Evolutionary conservation across 2,888 invertebrate genomes (phyloP), one percentile per base, ranked within the genome.

Genomic region (Xylota sylvarum): DNA sequence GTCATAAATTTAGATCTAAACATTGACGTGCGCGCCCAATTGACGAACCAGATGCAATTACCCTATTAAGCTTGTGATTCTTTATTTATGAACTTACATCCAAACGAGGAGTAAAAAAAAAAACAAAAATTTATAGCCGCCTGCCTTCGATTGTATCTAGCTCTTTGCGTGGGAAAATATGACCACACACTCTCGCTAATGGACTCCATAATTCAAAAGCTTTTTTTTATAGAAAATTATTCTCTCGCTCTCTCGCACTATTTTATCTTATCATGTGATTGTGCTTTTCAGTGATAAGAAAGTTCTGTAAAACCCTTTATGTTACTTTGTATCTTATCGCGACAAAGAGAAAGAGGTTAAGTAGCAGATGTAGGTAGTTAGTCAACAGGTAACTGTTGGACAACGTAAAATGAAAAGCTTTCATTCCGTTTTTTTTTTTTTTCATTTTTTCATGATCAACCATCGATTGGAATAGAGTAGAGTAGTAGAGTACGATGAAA

Each of bases 281-380:
- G n/a, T 65, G 72, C 43, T 65, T 52, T 62, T 23, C 5, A 37
- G 40, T 78, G 84, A 84, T 84, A 84, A 84, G 73, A 74, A 62
- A 69, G 55, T 62, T 19, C 17, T 32, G 40, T 10, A 35, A 60
- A 55, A 48, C 43, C 52, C 35, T 67, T 65, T 48, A 14, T 35
- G 40, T 74, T 43, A 43, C 43, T 43, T 40, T n/a, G 43, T 43
- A 43, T 43, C 43, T 43, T 69, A 73, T 69, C 69, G 62, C 2
- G 2, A 23, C 23, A 3, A 56, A 64, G 14, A 43, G 43, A 74
- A 69, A 56, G 50, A 56, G 67, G 84, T 69, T 64, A 79, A 69
- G 52, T 40, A 55, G 17, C 14, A 5, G 19, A 62, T 43, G 48
- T 55, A 37, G 23, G 27, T n/a, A 58, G 17, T 37, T n/a, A 52